These are phyloP conservation scores for Listronotus oregonensis DNA, from an alignment of 1,140 invertebrate species.

Conservation along the genomic window DNA sequence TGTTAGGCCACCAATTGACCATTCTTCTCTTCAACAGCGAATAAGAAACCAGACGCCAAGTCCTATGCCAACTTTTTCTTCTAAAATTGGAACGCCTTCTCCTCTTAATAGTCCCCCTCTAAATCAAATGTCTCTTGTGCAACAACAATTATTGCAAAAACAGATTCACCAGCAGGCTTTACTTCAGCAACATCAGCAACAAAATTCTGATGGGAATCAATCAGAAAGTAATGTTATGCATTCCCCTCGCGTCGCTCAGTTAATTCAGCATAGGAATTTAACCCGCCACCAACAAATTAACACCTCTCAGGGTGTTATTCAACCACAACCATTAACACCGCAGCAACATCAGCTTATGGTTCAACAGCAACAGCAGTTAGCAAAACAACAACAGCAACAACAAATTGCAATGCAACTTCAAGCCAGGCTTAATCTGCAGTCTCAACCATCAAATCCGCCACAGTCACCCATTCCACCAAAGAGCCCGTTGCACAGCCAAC, in stretches of 20 bases:
- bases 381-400: conserved; percentile 63
- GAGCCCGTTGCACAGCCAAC: conserved; percentile 53
- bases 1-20: conserved; percentile 46
- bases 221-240: conserved; percentile 42
- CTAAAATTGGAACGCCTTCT: conserved; percentile 51
- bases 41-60: conserved; percentile 42
- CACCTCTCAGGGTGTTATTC: conserved; percentile 60
- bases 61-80: conserved; percentile 46
- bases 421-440: conserved; percentile 49
- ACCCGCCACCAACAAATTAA: conserved; percentile 55
- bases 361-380: conserved; percentile 62
- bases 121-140: conserved; percentile 46
- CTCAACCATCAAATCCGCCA: conserved; percentile 57
- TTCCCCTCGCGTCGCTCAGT: conserved; percentile 51
- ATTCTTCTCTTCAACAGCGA: conserved; percentile 39
- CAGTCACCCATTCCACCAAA: conserved; percentile 62
- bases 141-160: conserved; percentile 53
- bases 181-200: conserved; percentile 42
- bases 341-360: conserved; percentile 62
- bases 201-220: conserved; percentile 33
- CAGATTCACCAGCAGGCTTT: conserved; percentile 51
- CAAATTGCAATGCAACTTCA: conserved; percentile 60
- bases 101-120: conserved; percentile 52
- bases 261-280: conserved; percentile 57
- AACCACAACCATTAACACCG: conserved; percentile 54